Evolutionary conservation across 53 echinoderm and acorn worm species (phyloP).

Genomic region (Paelopatides confundens): DNA sequence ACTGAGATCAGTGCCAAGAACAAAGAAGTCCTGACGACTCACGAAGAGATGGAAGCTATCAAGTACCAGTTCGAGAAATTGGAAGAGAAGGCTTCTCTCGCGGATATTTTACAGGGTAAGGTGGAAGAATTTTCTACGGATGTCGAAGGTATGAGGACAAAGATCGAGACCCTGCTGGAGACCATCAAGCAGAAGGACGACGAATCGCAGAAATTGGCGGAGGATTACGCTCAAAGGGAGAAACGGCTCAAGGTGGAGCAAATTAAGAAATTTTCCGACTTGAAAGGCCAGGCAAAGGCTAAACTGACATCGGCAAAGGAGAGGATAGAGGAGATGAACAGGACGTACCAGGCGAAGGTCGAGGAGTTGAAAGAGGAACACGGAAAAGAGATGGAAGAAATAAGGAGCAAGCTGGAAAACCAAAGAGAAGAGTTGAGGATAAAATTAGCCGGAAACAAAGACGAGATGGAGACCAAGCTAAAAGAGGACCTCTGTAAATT

Average conservation of each 20-base stretch:
- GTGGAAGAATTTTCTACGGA: conserved; percentile 52
- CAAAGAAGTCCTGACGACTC: conserved; percentile 74
- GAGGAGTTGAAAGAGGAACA: conserved; percentile 43
- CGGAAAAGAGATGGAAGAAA: conserved; percentile 25
- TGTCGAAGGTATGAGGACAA: conserved; percentile 54
- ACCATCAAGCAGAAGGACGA: conserved; percentile 61
- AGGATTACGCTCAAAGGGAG: conserved; percentile 57
- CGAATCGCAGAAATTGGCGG: conserved; percentile 41
- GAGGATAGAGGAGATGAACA: conserved; percentile 16
- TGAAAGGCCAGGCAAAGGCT: conserved; percentile 92
- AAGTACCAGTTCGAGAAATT: conserved; percentile 40
- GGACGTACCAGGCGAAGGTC: conserved; percentile 15
- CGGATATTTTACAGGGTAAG: conserved; percentile 50
- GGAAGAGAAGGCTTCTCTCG: conserved; percentile 47
- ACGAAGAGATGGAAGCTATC: conserved; percentile 59
- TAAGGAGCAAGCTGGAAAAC: neutral
- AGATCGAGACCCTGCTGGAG: conserved; percentile 54
- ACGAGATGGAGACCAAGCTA: conserved; percentile 45
- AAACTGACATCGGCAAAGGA: conserved; percentile 71
- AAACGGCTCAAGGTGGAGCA: conserved; percentile 74
- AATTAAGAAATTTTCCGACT: conserved; percentile 43
- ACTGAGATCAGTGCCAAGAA: conserved; percentile 84
- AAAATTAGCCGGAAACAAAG: conserved; percentile 36
- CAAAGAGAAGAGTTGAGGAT: conserved; percentile 43
- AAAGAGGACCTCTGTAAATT: conserved; percentile 43